Conservation (phyloP, 2,113 vertebrate genomes). For the Ctenomys sociabilis region DNA sequence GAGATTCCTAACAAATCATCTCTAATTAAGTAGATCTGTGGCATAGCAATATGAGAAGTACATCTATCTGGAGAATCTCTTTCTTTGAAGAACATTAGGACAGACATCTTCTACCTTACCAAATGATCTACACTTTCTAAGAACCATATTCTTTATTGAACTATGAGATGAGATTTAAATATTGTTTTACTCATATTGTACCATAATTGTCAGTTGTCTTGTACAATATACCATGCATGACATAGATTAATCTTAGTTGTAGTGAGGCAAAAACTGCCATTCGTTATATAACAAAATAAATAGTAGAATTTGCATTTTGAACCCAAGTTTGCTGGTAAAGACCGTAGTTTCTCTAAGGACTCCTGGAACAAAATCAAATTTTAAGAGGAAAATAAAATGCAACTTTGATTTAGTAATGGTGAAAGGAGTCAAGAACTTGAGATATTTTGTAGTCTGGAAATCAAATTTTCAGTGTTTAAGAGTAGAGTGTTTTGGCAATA, state of each 20-base stretch:
- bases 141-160: not conserved
- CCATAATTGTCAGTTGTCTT: not conserved
- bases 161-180: not conserved
- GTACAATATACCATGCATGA: not conserved
- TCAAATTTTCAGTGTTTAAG: slow-evolving; percentile 60
- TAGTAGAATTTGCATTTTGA: not conserved
- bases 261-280: not conserved
- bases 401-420: not conserved
- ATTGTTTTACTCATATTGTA: not conserved
- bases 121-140: slow-evolving; percentile 9
- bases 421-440: slow-evolving; percentile 33
- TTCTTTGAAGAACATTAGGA: not conserved
- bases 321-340: not conserved
- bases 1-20: not conserved
- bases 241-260: not conserved
- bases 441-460: slow-evolving; percentile 56
- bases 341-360: not conserved
- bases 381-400: slow-evolving; percentile 47
- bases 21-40: slow-evolving; percentile 1
- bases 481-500: slow-evolving; percentile 53
- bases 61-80: not conserved
- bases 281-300: not conserved
- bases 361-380: not conserved
- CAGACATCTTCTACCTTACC: not conserved
- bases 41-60: not conserved